Percentiles rank a stretch among this genome's conserved stretches.
Conservation (phyloP, 2,113 vertebrate species). For the Xenopus laevis region DNA sequence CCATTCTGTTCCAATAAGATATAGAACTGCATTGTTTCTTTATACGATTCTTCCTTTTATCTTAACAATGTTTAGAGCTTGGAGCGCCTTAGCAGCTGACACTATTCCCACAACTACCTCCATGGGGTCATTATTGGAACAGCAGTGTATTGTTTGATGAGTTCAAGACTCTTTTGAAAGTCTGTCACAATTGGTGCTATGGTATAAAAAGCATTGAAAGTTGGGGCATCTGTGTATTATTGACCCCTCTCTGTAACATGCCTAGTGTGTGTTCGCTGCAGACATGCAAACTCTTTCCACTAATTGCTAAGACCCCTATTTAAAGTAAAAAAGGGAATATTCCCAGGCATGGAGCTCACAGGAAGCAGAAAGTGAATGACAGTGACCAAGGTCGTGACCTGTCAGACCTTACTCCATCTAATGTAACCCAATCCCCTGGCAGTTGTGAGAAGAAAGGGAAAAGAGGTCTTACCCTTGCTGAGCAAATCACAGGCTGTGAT, state of each 20-base stretch:
- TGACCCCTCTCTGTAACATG: neutral
- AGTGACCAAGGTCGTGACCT: constrained; percentile 52
- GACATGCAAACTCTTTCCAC: constrained; percentile 15
- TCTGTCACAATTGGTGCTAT: constrained; percentile 47
- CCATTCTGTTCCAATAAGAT: no score
- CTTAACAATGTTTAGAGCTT: constrained; percentile 31
- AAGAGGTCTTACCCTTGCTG: constrained; percentile 52
- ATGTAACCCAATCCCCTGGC: constrained; percentile 46
- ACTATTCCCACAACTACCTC: neutral
- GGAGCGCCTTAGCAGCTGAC: constrained; percentile 41
- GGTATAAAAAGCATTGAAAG: constrained; percentile 54
- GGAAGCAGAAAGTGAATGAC: constrained; percentile 57
- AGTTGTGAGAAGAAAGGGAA: constrained; percentile 43
- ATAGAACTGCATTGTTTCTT: neutral
- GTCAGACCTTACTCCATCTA: constrained; percentile 46
- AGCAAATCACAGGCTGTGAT: constrained; percentile 61
- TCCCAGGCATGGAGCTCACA: constrained; percentile 38
- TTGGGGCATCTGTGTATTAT: constrained; percentile 4
- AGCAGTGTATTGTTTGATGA: constrained; percentile 27
- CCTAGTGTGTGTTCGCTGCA: neutral
- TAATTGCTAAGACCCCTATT: constrained; percentile 13
- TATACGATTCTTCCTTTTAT: constrained; percentile 36
- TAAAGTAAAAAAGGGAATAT: constrained; percentile 23
- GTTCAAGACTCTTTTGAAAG: constrained; percentile 47
- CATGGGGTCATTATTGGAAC: constrained; percentile 29